Conservation (phyloP, 2,113 vertebrate species). For the Octodon degus region DNA sequence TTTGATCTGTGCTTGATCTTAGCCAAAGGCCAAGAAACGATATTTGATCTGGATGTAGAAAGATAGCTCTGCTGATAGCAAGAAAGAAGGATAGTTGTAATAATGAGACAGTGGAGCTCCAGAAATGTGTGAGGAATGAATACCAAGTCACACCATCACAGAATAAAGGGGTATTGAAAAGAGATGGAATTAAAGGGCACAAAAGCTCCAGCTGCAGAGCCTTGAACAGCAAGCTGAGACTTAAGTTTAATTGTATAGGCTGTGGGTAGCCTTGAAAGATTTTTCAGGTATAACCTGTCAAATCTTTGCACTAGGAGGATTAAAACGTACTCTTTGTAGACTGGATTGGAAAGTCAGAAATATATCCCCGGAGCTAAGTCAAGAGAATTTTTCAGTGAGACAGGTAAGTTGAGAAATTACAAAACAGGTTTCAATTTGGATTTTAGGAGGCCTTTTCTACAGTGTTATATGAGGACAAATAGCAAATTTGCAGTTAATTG, state of each 20-base stretch:
- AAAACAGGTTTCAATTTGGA: background rate
- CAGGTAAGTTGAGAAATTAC: slow-evolving; percentile 23
- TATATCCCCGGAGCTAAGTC: background rate
- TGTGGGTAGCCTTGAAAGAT: slow-evolving; percentile 7
- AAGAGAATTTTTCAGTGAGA: slow-evolving; percentile 30
- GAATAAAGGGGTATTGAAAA: background rate
- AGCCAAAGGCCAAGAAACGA: background rate
- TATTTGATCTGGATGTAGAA: background rate
- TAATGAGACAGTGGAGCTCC: background rate
- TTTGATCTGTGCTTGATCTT: background rate
- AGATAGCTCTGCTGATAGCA: background rate
- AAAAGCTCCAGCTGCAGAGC: background rate
- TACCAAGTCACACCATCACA: background rate
- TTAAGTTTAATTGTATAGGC: background rate
- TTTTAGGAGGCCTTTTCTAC: background rate
- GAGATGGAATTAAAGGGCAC: background rate
- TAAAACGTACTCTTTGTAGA: slow-evolving; percentile 36
- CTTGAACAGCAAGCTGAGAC: background rate
- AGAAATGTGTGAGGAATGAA: background rate
- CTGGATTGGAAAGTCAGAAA: slow-evolving; percentile 18
- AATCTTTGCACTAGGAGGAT: background rate
- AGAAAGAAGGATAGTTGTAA: background rate
- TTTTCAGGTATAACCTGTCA: slow-evolving; percentile 46
- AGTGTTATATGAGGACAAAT: background rate
- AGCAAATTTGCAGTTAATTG: background rate